Conservation (phyloP, 2,113 vertebrate species). For the Mionectes macconnelli region DNA sequence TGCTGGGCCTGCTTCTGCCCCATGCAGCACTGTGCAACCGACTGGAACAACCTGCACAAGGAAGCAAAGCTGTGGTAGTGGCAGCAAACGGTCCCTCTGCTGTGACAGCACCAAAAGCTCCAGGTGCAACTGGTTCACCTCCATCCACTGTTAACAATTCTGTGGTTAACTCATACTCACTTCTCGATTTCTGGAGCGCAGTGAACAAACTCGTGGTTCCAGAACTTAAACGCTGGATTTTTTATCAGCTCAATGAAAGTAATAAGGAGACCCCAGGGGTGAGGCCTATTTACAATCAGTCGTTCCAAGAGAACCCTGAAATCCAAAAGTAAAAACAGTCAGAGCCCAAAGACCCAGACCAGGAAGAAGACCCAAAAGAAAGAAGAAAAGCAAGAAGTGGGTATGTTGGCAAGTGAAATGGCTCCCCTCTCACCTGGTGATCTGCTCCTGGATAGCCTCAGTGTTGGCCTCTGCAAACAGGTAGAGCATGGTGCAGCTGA, state of each 20-base stretch:
- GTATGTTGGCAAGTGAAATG: fast-evolving
- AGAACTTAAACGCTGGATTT: conserved; percentile 99
- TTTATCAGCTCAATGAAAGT: conserved; percentile 99
- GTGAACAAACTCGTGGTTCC: conserved; percentile 99
- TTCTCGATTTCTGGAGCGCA: conserved; percentile 99
- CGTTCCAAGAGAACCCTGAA: conserved; percentile 94
- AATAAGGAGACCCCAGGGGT: conserved; percentile 98
- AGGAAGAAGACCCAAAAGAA: too few relatives aligned
- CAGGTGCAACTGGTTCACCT: neutral
- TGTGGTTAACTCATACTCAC: conserved; percentile 72
- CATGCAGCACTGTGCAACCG: conserved; percentile 99
- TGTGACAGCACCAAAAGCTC: neutral
- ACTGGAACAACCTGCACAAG: conserved; percentile 91
- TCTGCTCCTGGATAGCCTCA: conserved; percentile 98
- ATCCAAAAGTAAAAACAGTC: neutral
- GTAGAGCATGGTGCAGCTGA: conserved; percentile 99
- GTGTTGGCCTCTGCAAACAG: conserved; percentile 98
- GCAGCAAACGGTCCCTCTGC: neutral
- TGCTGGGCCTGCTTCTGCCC: conserved; percentile 99
- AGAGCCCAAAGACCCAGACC: neutral
- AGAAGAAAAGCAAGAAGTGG: neutral
- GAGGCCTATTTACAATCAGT: conserved; percentile 98
- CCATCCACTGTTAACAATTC: fast-evolving
- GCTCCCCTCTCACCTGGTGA: conserved; percentile 82
- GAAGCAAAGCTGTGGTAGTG: neutral